phyloP scores from a whole-genome alignment of 2,797 vertebrate genomes.

The Rhinoraja longicauda region DNA sequence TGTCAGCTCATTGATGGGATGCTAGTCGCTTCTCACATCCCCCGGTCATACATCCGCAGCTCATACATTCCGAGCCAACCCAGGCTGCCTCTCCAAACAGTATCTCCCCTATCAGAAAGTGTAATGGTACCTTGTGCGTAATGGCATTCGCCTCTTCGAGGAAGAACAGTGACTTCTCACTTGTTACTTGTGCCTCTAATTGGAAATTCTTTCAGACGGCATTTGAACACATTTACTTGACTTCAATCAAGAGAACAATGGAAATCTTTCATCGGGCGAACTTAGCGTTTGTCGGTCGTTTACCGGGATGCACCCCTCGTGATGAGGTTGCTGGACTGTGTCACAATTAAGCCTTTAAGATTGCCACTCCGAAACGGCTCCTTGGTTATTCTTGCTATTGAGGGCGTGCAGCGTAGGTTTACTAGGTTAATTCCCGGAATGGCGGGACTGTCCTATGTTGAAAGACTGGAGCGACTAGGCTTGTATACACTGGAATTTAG shows the following conservation, averaged over 20 bases:
- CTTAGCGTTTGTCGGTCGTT: constrained; percentile 50
- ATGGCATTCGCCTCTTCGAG: background rate
- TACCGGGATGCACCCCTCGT: constrained; percentile 50
- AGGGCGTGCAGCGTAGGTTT: too few relatives aligned
- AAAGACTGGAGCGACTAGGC: too few relatives aligned
- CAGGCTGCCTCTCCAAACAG: too few relatives aligned
- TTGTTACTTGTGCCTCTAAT: constrained; percentile 28
- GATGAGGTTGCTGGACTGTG: constrained; percentile 50
- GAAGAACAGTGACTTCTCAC: constrained; percentile 15
- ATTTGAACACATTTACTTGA: constrained; percentile 33
- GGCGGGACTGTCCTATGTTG: too few relatives aligned
- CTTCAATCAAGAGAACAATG: constrained; percentile 46
- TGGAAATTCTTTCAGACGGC: constrained; percentile 18
- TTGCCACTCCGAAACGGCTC: constrained; percentile 51
- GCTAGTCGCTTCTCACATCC: background rate
- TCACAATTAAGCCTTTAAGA: constrained; percentile 57
- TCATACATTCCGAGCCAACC: background rate
- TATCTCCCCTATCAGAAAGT: background rate
- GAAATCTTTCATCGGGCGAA: constrained; percentile 50
- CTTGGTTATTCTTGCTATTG: too few relatives aligned
- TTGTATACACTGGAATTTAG: too few relatives aligned
- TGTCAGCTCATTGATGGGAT: background rate
- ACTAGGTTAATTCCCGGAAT: too few relatives aligned
- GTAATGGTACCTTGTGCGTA: background rate
- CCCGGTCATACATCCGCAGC: background rate